Evolutionary conservation across 2,113 vertebrate genomes (phyloP).

Genomic region (Gavia stellata): DNA sequence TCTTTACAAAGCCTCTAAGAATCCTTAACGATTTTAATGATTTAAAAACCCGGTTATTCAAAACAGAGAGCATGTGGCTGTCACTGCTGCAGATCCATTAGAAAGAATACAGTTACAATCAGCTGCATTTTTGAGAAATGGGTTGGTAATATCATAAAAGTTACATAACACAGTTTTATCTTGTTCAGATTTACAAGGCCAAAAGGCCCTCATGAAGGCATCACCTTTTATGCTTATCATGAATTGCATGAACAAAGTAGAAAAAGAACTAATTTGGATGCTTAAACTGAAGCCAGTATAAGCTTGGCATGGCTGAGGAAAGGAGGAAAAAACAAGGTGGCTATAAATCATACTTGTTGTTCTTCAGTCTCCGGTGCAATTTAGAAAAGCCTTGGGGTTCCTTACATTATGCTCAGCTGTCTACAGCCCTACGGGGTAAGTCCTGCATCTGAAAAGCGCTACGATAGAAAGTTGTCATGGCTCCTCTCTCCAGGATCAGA

Average conservation of each 20-base stretch:
- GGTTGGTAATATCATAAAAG: neutral
- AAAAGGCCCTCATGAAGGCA: neutral
- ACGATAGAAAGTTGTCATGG: neutral
- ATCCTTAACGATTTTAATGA: constrained; percentile 17
- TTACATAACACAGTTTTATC: neutral
- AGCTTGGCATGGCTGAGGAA: neutral
- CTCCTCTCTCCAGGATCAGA: neutral
- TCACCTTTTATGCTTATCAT: neutral
- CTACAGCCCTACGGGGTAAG: neutral
- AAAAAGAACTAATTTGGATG: neutral
- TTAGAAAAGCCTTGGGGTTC: neutral
- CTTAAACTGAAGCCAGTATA: neutral
- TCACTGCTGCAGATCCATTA: constrained; percentile 8
- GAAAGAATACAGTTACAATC: neutral
- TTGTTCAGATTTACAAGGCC: neutral
- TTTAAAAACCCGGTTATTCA: neutral
- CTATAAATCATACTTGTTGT: neutral
- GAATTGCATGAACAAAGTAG: neutral
- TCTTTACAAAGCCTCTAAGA: constrained; percentile 11
- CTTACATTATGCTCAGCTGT: neutral
- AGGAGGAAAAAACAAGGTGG: neutral
- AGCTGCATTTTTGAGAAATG: neutral
- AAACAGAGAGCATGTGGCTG: constrained; percentile 9
- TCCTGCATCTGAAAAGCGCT: neutral
- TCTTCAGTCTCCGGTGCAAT: neutral